These are phyloP conservation scores for Silurus meridionalis DNA, from an alignment of 2,113 vertebrate genomes.

Conservation along the genomic window DNA sequence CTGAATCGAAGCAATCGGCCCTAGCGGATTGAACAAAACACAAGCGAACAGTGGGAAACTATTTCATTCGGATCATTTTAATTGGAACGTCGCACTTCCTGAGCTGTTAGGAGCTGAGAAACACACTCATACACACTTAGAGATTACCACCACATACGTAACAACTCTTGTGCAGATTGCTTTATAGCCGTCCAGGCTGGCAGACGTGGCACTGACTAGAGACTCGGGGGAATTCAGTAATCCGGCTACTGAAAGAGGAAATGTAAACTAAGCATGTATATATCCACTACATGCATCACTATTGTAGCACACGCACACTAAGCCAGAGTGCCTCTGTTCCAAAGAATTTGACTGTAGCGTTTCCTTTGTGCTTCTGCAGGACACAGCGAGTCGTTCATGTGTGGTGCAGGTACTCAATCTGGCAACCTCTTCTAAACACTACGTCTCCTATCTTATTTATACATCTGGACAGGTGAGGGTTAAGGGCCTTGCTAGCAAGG, in stretches of 20 bases:
- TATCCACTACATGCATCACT: neutral
- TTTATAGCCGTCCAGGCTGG: neutral
- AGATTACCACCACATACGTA: neutral
- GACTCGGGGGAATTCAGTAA: neutral
- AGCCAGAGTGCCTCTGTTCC: neutral
- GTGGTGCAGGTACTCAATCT: neutral
- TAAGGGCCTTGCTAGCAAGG: too few species aligned
- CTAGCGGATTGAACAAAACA: constrained; percentile 16
- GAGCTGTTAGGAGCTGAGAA: neutral
- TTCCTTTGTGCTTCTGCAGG: neutral
- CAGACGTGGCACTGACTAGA: neutral
- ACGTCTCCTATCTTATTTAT: too few species aligned
- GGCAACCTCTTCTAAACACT: neutral
- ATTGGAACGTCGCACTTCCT: constrained; percentile 31
- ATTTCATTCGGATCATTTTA: neutral
- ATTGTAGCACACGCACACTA: constrained; percentile 13
- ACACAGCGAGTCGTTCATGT: neutral
- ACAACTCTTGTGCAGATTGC: neutral
- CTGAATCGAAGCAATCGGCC: constrained; percentile 12
- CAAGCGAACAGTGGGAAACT: constrained; percentile 26
- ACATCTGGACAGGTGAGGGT: too few species aligned
- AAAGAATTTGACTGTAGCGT: constrained; percentile 35
- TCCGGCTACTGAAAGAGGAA: neutral
- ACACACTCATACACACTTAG: neutral
- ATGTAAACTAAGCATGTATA: constrained; percentile 16